These are phyloP conservation scores for Dendrocincla tyrannina DNA, from an alignment of 2,797 vertebrate genomes.

Conservation along the genomic window DNA sequence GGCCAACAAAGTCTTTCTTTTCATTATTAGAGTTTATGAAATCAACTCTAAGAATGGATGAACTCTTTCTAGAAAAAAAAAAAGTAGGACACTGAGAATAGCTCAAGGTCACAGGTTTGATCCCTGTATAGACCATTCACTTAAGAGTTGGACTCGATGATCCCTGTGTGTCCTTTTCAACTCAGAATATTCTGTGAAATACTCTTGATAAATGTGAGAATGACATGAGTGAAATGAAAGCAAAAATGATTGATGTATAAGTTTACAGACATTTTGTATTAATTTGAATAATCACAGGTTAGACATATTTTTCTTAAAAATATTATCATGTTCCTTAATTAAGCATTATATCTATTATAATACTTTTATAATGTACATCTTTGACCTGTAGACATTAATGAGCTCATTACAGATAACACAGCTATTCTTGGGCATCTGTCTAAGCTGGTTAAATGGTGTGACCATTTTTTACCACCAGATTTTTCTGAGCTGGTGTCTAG, in stretches of 20 bases:
- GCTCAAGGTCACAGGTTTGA: no score
- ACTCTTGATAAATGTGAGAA: not conserved
- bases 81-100: no score
- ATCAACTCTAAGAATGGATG: not conserved
- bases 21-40: not conserved
- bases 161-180: no score
- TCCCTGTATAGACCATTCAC: no score
- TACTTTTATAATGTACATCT: not conserved
- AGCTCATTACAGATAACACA: not conserved
- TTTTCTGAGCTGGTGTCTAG: not conserved
- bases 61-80: not conserved
- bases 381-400: not conserved
- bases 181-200: not conserved
- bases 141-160: no score
- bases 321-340: not conserved
- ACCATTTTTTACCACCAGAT: not conserved
- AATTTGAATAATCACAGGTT: not conserved
- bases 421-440: not conserved
- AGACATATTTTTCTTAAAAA: not conserved
- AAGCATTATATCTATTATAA: not conserved
- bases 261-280: not conserved
- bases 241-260: not conserved
- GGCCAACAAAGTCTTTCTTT: not conserved
- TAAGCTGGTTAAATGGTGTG: not conserved
- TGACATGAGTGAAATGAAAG: not conserved